phyloP scores from a whole-genome alignment of 2,797 vertebrate species.

The Phrynocephalus vlangalii region DNA sequence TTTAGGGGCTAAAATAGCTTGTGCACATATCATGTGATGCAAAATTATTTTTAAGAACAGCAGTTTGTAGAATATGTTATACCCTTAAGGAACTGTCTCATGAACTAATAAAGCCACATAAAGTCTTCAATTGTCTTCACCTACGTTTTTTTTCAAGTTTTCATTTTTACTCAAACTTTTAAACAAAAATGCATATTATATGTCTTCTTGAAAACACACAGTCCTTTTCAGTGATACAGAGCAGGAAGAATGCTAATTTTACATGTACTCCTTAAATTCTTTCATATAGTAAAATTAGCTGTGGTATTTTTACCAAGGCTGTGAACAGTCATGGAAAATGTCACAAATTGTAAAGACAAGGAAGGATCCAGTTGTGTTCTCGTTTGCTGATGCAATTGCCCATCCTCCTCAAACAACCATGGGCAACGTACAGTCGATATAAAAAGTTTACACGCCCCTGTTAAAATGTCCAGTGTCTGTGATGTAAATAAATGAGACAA shows the following conservation, averaged over 20 bases:
- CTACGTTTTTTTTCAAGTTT: conserved; percentile 33
- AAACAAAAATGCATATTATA: conserved; percentile 35
- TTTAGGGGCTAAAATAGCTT: background rate
- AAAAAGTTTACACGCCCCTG: too few relatives aligned
- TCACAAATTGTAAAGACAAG: conserved; percentile 20
- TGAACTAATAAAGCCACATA: conserved; percentile 50
- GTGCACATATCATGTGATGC: conserved; percentile 20
- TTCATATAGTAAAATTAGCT: conserved; percentile 30
- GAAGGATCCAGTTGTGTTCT: background rate
- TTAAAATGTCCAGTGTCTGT: too few relatives aligned
- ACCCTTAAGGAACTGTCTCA: conserved; percentile 1
- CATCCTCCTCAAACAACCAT: background rate
- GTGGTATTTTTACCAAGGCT: conserved; percentile 33
- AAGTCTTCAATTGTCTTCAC: conserved; percentile 45
- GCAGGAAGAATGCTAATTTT: background rate
- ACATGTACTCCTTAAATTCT: conserved; percentile 12
- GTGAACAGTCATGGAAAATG: conserved; percentile 19
- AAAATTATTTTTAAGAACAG: conserved; percentile 16
- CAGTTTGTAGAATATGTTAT: conserved; percentile 22
- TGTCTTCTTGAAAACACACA: conserved; percentile 49
- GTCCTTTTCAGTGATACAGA: conserved; percentile 44
- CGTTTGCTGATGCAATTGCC: background rate
- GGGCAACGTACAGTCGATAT: too few relatives aligned
- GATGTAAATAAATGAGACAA: too few relatives aligned
- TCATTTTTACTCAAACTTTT: conserved; percentile 10